Percentiles rank a stretch among this genome's conserved stretches.
Evolutionary conservation across 2,888 invertebrate species (phyloP).

Genomic region (Autographa gamma): DNA sequence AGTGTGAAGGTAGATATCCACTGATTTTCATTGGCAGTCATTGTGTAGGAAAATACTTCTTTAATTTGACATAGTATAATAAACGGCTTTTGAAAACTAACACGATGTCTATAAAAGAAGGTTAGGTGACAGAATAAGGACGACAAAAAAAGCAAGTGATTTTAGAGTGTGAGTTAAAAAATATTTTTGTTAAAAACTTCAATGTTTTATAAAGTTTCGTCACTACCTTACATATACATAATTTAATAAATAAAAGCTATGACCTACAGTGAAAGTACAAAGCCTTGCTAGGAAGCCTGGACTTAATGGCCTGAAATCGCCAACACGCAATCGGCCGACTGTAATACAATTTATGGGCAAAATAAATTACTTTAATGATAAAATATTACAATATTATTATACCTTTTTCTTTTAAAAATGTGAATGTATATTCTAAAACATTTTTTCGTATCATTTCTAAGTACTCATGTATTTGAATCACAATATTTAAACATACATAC

Average conservation of each 20-base stretch:
- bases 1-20: background rate
- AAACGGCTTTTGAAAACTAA: too few species aligned
- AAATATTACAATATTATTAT: background rate
- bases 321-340: slow-evolving; percentile 4
- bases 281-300: background rate
- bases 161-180: too few species aligned
- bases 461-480: too few species aligned
- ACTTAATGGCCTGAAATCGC: slow-evolving; percentile 4
- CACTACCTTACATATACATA: background rate
- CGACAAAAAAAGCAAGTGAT: too few species aligned
- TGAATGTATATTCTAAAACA: background rate
- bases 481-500: too few species aligned
- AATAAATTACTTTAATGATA: background rate
- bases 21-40: background rate
- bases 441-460: background rate
- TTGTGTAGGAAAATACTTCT: background rate
- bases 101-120: too few species aligned
- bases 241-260: background rate
- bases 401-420: background rate
- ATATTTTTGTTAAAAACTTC: too few species aligned
- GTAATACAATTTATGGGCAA: slow-evolving; percentile 2
- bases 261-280: slow-evolving; percentile 4
- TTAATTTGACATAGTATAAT: too few species aligned
- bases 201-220: background rate
- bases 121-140: too few species aligned